Evolutionary conservation across 2,888 invertebrate genomes (phyloP), one percentile per base, ranked within the genome.

Genomic region (Quadriops clusia): DNA sequence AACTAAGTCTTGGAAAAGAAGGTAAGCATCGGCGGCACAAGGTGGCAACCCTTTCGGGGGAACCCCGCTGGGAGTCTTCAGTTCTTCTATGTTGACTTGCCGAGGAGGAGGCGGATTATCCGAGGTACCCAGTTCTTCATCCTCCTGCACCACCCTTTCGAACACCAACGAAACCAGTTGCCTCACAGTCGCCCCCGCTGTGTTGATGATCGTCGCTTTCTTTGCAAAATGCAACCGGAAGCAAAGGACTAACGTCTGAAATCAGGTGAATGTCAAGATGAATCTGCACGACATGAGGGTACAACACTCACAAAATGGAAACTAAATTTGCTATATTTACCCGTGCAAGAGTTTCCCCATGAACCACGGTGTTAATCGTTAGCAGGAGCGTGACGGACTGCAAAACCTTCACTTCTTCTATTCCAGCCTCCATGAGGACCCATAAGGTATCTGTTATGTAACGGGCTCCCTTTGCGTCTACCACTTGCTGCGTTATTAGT

Each of bases 1-100:
- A 18, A 97, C 93, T 46, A 98, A 74, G 63, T 98, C 97, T 84
- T 93, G 91, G 61, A 98, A 85, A 54, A 97, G 74, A 42, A 94
- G 72, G 60, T 85, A 97, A 0, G 94, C 95, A 65, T 97, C 97
- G 1, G 83, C 78, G 26, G 93, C 89, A 64, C 90, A 84, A 0
- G 87, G 81, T 34, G 80, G 74, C 15, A 93, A 65, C 31, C 87
- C 87, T 54, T 79, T 82, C 1, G 87, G 86, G 6, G 87, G 76
- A 41, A 72, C 70, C 46, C 72, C 76, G 46, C 79, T 79, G 30
- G 81, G 78, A 4, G 70, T 67, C 62, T 87, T 79, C 10, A 87
- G 61, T 47, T 85, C 83, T 34, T 83, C 83, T n/a, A 81, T 66
- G 52, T 81, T 79, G 32, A 78, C 70, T 53, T 73, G 70, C 43